Conservation (phyloP, 2,113 vertebrate species). For the Planiliza haematocheilus region DNA sequence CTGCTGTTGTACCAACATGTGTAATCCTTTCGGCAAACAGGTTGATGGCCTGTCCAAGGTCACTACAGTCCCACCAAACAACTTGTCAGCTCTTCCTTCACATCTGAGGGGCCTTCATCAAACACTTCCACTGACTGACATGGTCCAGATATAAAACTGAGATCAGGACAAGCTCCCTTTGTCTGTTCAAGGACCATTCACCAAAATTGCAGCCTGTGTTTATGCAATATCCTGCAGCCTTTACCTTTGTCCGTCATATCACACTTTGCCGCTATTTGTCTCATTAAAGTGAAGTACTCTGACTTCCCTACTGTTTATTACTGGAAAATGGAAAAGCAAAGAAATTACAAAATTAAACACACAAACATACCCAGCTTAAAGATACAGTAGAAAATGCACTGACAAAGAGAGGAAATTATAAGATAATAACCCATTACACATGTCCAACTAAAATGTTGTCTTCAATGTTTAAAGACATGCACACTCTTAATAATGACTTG, state of each 20-base stretch:
- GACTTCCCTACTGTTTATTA: neutral
- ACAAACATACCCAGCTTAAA: too few species aligned
- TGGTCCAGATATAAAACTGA: neutral
- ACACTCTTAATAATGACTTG: too few species aligned
- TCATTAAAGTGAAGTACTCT: neutral
- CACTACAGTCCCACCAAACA: conserved; percentile 10
- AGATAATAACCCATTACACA: too few species aligned
- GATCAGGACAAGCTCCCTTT: neutral
- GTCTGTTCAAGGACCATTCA: neutral
- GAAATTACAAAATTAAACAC: too few species aligned
- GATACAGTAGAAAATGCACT: too few species aligned
- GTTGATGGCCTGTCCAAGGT: conserved; percentile 24
- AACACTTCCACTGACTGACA: too few species aligned
- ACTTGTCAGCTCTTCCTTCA: neutral
- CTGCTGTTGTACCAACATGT: conserved; percentile 9
- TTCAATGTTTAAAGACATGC: too few species aligned
- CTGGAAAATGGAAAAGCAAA: too few species aligned
- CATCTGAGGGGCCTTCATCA: conserved; percentile 3
- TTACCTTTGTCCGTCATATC: too few species aligned
- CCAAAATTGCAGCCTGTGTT: neutral
- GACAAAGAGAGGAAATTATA: too few species aligned
- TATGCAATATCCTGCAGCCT: neutral
- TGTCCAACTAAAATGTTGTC: too few species aligned
- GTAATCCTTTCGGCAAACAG: conserved; percentile 16
- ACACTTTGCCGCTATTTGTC: neutral